Base-by-base conservation (phyloP, 2,888 invertebrate species). In the Tricholauxania praeusta region DNA sequence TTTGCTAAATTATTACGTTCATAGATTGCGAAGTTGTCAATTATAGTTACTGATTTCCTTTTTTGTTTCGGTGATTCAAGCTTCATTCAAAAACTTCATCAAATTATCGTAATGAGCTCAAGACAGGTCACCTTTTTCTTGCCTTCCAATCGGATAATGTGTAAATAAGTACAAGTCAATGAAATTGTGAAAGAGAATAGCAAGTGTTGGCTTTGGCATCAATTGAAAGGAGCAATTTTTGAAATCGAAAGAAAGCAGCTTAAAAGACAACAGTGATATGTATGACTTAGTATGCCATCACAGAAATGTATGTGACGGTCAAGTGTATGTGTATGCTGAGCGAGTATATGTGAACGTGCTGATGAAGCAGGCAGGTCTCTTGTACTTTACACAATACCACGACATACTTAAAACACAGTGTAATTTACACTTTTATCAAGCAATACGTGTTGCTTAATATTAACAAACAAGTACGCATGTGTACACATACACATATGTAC, bases 271-370 rank as follows among this genome's bases (percentile, higher is more conserved):
- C 10, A 39, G 39, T 10, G 10, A 39, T 7, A 39, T 39, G 39
- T 7, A 39, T 39, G 39, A 10, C 39, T 7, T 39, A 39, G 39
- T 8, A 39, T 39, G 39, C 39, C 39, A 39, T 39, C 39, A 39
- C 3, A 39, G 10, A 39, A 67, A 47, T 47, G 47, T 57, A 15
- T 67, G 57, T 22, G 67, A 67, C 57, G 67, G 67, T 67, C 67
- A 57, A 67, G 67, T 57, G 48, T 28, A 39, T 10, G 28, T 28
- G 28, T 4, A 28, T 28, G 28, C 3, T 39, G 10, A 39, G 39
- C 7, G 39, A 39, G 39, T 17, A 17, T 19, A 48, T 15, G 57
- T 32, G 47, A 48, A 68, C 59, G 68, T 59, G 68, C 52, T 55
- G 22, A 32, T 28, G 57, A 48, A 14, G 28, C 17, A 67, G 66